Conservation (phyloP, 2,888 invertebrate species). For the Priapulus caudatus region DNA sequence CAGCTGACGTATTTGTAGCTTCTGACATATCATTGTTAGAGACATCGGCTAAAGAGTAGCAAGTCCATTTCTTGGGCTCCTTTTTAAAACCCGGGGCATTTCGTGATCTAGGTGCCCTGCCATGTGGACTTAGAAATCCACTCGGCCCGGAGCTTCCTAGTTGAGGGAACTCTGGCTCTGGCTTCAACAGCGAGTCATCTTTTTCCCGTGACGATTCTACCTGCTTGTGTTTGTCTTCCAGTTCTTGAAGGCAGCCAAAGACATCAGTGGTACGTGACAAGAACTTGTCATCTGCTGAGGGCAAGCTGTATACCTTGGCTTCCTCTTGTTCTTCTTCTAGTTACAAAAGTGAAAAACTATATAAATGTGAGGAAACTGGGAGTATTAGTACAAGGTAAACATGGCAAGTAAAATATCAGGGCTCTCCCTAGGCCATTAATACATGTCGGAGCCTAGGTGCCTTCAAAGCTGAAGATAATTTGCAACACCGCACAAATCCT, state of each 20-base stretch:
- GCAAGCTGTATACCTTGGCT: too few species aligned
- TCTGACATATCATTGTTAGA: constrained; percentile 62
- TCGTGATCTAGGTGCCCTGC: not conserved
- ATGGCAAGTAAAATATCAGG: too few species aligned
- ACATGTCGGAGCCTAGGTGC: too few species aligned
- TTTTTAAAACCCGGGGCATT: constrained; percentile 44
- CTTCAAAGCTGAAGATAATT: too few species aligned
- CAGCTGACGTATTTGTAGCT: constrained; percentile 59
- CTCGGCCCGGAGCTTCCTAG: not conserved
- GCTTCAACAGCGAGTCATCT: not conserved
- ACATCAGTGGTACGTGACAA: not conserved
- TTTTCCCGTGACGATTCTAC: not conserved
- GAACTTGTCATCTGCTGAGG: too few species aligned
- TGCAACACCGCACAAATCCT: too few species aligned
- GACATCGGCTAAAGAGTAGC: constrained; percentile 66
- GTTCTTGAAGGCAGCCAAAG: not conserved
- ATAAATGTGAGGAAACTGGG: too few species aligned
- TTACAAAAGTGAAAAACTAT: too few species aligned
- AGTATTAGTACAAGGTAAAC: too few species aligned
- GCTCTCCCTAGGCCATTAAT: too few species aligned
- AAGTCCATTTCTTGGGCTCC: constrained; percentile 69
- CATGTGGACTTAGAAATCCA: not conserved
- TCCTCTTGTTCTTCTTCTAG: too few species aligned
- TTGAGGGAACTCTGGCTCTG: not conserved
- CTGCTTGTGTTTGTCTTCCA: not conserved